phyloP scores from a whole-genome alignment of 2,113 vertebrate genomes.

The Polypterus bichir region DNA sequence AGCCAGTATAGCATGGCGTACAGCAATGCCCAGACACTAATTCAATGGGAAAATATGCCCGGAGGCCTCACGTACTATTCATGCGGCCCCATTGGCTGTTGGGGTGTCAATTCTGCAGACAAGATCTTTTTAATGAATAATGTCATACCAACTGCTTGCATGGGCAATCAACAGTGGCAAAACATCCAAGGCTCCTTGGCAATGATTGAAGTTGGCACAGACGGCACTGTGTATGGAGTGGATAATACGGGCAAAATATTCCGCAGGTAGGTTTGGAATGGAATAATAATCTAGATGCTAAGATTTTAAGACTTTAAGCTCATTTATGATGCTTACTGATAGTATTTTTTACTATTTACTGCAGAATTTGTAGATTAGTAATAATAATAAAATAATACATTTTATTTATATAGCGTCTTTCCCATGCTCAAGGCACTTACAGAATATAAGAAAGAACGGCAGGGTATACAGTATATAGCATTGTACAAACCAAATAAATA shows the following conservation, averaged over 20 bases:
- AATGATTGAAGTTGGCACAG: background rate
- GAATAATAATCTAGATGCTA: background rate
- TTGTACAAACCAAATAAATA: too few relatives aligned
- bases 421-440: too few relatives aligned
- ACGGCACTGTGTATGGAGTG: background rate
- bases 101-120: background rate
- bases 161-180: background rate
- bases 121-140: background rate
- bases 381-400: background rate
- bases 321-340: background rate
- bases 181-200: background rate
- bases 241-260: background rate
- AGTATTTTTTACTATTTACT: background rate
- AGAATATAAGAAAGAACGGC: too few relatives aligned
- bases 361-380: background rate
- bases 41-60: background rate
- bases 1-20: background rate
- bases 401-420: background rate
- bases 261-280: background rate
- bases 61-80: background rate
- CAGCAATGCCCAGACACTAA: too few relatives aligned
- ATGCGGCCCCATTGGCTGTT: background rate
- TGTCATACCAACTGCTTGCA: background rate
- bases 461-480: too few relatives aligned
- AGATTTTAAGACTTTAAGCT: background rate